Base-by-base conservation (phyloP, 2,113 vertebrate species). In the Pleuronectes platessa region DNA sequence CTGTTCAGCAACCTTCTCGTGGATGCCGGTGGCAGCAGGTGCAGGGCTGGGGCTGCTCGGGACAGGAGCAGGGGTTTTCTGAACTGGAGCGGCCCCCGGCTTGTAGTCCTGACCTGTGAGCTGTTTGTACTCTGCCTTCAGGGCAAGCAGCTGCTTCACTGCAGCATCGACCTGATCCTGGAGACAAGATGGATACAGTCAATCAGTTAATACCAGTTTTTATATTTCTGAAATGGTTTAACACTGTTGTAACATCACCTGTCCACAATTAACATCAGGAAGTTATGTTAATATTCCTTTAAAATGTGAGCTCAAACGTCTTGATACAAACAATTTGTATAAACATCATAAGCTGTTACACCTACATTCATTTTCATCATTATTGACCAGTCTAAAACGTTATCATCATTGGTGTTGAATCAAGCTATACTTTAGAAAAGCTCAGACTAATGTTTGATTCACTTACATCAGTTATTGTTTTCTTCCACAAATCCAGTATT, bases 71-170 rank as follows among this genome's bases (percentile, higher is more conserved):
- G 26, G 26, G 60, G 58, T 31, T 20, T 80, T 87, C 78, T 86
- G 78, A n/a, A 68, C 59, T 1, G 79, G 83, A 17, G 76, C 72
- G 9, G 84, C 70, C 90, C 95, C 97, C 37, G 96, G 96, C 65
- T 96, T 97, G 79, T 98, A 98, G 0, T 98, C 97, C 79, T 96
- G 95, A 14, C 97, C 96, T 0, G 95, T 97, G 72, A 90, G 91
- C 76, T 95, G 93, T 81, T 97, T 99, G 73, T 95, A 98, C 68
- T 97, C 96, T 8, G 93, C 94, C 93, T 99, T 99, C 77, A 97
- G 83, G 21, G 92, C 87, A 51, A 99, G 87, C 23, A 99, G 94
- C 20, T 94, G 91, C 61, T 98, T 97, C 40, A 99, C 96, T 31
- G 97, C 97, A 53, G 93, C 90, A 63, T 98, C 97, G 8, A 97